Percentiles rank a stretch among this genome's conserved stretches.
Conservation (phyloP, 1,140 invertebrate genomes). For the Drosophila seguyi region DNA sequence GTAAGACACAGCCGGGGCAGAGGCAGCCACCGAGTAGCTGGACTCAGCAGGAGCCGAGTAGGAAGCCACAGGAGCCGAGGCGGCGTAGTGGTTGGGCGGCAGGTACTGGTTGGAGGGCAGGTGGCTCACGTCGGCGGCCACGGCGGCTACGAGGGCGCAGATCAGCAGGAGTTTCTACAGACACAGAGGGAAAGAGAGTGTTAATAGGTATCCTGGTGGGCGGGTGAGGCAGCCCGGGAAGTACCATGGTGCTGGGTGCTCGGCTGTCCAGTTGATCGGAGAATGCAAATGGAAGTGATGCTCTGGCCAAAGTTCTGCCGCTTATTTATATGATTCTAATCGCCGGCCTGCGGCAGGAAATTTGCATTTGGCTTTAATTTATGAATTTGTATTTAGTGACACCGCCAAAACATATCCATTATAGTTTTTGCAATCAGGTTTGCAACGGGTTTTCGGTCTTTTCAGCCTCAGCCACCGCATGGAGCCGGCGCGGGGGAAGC, state of each 20-base stretch:
- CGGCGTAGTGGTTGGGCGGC: conserved; percentile 50
- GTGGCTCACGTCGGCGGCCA: conserved; percentile 76
- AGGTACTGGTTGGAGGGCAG: conserved; percentile 74
- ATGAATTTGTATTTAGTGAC: conserved; percentile 76
- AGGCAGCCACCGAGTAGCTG: conserved; percentile 53
- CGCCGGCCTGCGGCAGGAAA: conserved; percentile 51
- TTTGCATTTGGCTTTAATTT: conserved; percentile 79
- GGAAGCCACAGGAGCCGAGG: conserved; percentile 53
- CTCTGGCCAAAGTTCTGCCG: conserved; percentile 47
- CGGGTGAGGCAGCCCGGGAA: conserved; percentile 7
- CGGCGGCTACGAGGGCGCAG: conserved; percentile 73
- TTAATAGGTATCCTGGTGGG: conserved; percentile 27
- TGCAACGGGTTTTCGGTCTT: conserved; percentile 61
- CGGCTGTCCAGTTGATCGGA: conserved; percentile 70
- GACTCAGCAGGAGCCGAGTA: conserved; percentile 46
- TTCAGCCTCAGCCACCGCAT: conserved; percentile 8
- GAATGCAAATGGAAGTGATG: conserved; percentile 81
- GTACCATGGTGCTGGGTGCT: conserved; percentile 77
- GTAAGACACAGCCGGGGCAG: conserved; percentile 51
- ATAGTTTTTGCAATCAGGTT: conserved; percentile 80
- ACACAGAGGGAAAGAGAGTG: conserved; percentile 10
- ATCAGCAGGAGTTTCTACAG: conserved; percentile 77
- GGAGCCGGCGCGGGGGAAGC: not conserved
- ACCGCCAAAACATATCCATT: conserved; percentile 73
- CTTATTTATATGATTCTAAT: conserved; percentile 83